These are phyloP conservation scores for Alethe diademata DNA, from an alignment of 2,113 vertebrate species.

Conservation along the genomic window DNA sequence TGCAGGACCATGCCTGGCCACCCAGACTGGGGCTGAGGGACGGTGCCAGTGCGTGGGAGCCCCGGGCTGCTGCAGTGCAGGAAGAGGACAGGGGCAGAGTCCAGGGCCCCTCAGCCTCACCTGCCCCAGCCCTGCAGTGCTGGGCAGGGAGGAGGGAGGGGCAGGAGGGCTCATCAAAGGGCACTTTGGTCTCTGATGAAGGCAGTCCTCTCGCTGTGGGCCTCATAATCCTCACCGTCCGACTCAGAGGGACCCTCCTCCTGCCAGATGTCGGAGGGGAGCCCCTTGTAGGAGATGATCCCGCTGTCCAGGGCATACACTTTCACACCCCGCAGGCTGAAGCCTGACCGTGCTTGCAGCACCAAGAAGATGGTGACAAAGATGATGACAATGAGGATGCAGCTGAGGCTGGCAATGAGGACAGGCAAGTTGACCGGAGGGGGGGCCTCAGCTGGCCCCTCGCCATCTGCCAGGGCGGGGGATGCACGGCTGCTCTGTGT, in stretches of 20 bases:
- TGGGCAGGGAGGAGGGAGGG: constrained; percentile 43
- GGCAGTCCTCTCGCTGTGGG: constrained; percentile 93
- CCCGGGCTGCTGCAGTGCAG: background rate
- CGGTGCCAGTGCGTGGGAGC: background rate
- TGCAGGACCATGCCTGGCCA: background rate
- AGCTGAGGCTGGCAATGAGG: constrained; percentile 87
- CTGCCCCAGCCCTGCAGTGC: background rate
- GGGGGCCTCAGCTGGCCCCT: background rate
- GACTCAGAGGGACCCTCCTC: constrained; percentile 89
- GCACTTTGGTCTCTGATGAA: constrained; percentile 99
- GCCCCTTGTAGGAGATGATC: constrained; percentile 91
- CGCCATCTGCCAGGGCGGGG: constrained; percentile 34
- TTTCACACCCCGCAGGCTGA: constrained; percentile 79
- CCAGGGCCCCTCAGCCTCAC: constrained; percentile 28
- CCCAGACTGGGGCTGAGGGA: background rate
- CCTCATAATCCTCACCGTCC: constrained; percentile 86
- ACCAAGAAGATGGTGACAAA: constrained; percentile 87
- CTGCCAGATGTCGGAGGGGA: constrained; percentile 89
- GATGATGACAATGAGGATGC: constrained; percentile 84
- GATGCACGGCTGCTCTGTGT: constrained; percentile 92
- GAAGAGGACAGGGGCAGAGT: background rate
- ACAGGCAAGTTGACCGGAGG: constrained; percentile 75
- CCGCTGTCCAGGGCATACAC: constrained; percentile 82
- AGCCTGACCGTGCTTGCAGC: constrained; percentile 88
- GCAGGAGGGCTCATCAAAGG: constrained; percentile 84